Conservation (phyloP, 2,113 vertebrate genomes). For the Etheostoma spectabile region DNA sequence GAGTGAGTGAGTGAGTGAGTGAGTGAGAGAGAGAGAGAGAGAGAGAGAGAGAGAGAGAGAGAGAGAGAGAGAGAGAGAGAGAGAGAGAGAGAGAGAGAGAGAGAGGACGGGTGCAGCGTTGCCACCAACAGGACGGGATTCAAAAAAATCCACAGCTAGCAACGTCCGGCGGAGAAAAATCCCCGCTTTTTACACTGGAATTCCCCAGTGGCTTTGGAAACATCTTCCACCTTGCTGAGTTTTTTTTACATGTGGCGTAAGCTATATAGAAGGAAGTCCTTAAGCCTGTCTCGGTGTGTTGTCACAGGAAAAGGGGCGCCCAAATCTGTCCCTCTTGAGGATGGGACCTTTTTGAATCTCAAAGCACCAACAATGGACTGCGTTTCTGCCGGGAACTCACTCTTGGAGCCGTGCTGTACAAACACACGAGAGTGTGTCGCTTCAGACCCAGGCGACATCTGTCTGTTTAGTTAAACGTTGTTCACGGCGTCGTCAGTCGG, state of each 20-base stretch:
- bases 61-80: conserved; percentile 14
- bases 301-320: conserved; percentile 24
- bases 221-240: neutral
- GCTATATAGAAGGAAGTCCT: neutral
- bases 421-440: conserved; percentile 34
- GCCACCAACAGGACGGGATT: conserved; percentile 50
- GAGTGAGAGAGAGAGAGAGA: conserved; percentile 11
- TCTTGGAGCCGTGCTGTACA: conserved; percentile 22
- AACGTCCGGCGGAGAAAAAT: conserved; percentile 38
- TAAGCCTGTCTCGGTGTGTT: conserved; percentile 4
- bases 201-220: neutral
- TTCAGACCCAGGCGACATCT: neutral
- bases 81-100: conserved; percentile 14
- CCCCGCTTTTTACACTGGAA: neutral
- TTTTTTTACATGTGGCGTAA: neutral
- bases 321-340: conserved; percentile 61
- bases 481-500: neutral
- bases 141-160: conserved; percentile 30
- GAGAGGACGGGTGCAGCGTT: conserved; percentile 23
- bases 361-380: conserved; percentile 65
- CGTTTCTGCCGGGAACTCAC: conserved; percentile 34
- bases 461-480: conserved; percentile 25
- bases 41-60: conserved; percentile 14
- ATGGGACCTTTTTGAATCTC: conserved; percentile 56
- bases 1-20: neutral